Base-by-base conservation (phyloP, 2,888 invertebrate species). In the Hypomecis atomaria region DNA sequence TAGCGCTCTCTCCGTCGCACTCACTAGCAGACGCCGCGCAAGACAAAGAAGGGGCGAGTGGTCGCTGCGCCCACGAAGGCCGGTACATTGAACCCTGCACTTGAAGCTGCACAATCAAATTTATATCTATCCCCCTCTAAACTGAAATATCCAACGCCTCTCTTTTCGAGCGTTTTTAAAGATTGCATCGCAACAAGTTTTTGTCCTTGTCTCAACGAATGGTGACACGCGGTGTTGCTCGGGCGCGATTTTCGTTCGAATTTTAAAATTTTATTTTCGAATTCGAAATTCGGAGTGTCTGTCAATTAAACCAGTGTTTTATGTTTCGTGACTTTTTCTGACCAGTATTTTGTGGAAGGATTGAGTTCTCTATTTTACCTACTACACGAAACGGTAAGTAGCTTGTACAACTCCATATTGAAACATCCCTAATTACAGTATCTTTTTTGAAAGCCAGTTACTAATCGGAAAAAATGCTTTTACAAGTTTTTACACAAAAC, bases 11-110 rank as follows among this genome's bases (percentile, higher is more conserved):
- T 80, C 80, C 43, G 72, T 86, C 79, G 65, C 80, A 65, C 81
- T 44, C 66, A 53, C 7, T 59, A 59, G 43, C 43, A 62, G 62
- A 58, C 50, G 56, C 47, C 65, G 70, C 54, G 81, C 44, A 71
- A 59, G 82, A 89, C 71, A 42, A 82, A 74, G 87, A 87, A 61
- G 56, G 80, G 38, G 59, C 62, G 52, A 62, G 44, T 66, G 81
- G 82, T 78, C 87, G 88, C 89, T 87, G 88, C 90, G 89, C 89
- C 89, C 86, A 89, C 86, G 84, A 80, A 88, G 90, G 88, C 79
- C 87, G 85, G 90, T 88, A 85, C 90, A 84, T 81, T 91, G 90
- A 91, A 90, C 91, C 83, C 85, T 74, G 67, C 64, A 76, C 72
- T 83, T 83, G 75, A 77, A 80, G 77, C 79, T 71, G 76, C 74